Evolutionary conservation across 2,888 invertebrate species (phyloP).

Genomic region (Sepioteuthis lessoniana): DNA sequence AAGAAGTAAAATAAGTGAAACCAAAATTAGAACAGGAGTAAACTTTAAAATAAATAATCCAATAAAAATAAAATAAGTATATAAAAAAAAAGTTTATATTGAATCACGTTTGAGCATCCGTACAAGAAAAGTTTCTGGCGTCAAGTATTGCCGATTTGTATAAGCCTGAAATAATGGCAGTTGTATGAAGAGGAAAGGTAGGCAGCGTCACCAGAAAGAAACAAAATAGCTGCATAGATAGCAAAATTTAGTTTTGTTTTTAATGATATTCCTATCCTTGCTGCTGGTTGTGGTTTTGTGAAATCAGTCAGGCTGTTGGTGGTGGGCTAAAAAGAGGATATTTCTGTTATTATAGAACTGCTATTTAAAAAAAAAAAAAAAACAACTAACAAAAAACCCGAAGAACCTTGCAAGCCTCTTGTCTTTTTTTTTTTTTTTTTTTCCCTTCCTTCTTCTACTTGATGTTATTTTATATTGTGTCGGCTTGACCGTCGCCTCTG

Average conservation of each 20-base stretch:
- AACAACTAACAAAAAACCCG: no score
- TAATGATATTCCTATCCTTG: not conserved
- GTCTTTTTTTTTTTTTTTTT: no score
- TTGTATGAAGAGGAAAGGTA: not conserved
- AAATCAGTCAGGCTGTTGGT: not conserved
- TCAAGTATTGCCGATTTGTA: not conserved
- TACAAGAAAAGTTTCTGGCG: not conserved
- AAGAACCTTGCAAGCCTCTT: no score
- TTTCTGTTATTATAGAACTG: not conserved
- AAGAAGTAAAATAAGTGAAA: no score
- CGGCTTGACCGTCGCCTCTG: no score
- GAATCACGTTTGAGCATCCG: not conserved
- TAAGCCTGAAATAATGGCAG: conserved; percentile 5
- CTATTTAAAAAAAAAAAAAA: no score
- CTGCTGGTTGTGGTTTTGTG: not conserved
- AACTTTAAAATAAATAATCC: no score
- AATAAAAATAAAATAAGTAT: no score
- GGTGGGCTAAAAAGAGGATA: not conserved
- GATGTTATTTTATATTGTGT: not conserved
- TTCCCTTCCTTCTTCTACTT: not conserved
- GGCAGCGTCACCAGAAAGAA: not conserved
- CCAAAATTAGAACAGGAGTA: no score
- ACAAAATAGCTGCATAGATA: not conserved
- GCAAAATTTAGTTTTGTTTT: not conserved
- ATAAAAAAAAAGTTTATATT: no score